Base-by-base conservation (phyloP, 1,140 invertebrate genomes). In the Heliconius himera region DNA sequence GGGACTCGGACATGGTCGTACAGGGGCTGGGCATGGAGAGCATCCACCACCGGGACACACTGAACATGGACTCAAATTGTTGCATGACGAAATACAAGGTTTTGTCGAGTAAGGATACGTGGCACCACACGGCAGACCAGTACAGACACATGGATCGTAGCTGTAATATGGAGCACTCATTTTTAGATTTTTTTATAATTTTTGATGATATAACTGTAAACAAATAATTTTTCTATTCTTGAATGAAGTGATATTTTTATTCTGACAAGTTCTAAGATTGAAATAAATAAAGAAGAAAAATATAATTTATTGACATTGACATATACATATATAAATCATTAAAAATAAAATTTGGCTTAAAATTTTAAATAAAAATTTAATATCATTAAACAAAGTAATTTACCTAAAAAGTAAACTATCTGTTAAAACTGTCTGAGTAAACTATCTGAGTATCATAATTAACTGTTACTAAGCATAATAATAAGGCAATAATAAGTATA, bases 11-110 rank as follows among this genome's bases (percentile, higher is more conserved):
- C 91, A 93, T 0, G 91, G 91, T 20, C 91, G 81, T 9, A 94
- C 91, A 8, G 91, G 91, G 4, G 91, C 90, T 11, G 93, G 93
- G 66, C 91, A 93, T 2, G 89, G 88, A 0, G 91, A 91, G 75
- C 92, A 94, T 6, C 92, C 92, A 2, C 92, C 91, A 0, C 91
- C 92, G 9, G 91, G 91, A 49, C 92, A 94, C 6, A 86, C 84
- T 0, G 92, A 93, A 71, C 91, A 94, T 2, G 82, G 80, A 11
- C 89, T 77, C 13, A 93, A 72, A 70, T 91, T 83, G 70, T 94
- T 94, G 9, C 79, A 70, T 0, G 91, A 92, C 0, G 88, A 86
- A 16, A 82, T 88, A 70, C 92, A 90, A 0, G 91, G 91, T 54
- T 94, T 92, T 2, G 88, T 93, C 1, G 82, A 85, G 75, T 91